Conservation (phyloP, 2,888 invertebrate species). For the Drosophila anomelani region DNA sequence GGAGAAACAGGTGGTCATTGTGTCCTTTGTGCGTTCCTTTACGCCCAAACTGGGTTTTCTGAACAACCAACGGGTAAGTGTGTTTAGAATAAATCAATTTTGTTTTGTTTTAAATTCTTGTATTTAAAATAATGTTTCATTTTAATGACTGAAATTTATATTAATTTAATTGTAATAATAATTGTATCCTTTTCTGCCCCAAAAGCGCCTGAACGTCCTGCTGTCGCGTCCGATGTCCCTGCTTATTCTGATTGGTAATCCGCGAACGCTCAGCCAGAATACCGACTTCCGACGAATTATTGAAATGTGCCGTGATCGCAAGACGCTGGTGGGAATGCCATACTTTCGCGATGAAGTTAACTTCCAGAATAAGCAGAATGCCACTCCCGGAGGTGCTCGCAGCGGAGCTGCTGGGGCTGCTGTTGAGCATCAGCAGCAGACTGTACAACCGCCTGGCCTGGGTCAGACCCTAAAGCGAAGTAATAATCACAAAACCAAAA, state of each 20-base stretch:
- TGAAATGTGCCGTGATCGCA: slow-evolving; percentile 68
- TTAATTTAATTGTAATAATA: neutral
- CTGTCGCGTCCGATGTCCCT: slow-evolving; percentile 87
- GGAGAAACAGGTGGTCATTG: slow-evolving; percentile 92
- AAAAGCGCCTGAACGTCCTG: slow-evolving; percentile 88
- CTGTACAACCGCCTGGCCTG: slow-evolving; percentile 1
- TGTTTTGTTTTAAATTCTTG: neutral
- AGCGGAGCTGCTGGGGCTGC: neutral
- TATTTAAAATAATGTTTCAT: neutral
- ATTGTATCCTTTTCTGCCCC: slow-evolving; percentile 14
- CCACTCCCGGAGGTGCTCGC: neutral
- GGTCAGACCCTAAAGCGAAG: slow-evolving; percentile 61
- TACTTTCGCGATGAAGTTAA: slow-evolving; percentile 52
- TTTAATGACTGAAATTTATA: rapidly evolving
- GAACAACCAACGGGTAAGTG: slow-evolving; percentile 77
- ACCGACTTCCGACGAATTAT: slow-evolving; percentile 73
- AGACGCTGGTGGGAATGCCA: slow-evolving; percentile 61
- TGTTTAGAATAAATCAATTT: neutral
- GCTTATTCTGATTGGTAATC: slow-evolving; percentile 86
- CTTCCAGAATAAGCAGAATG: slow-evolving; percentile 23
- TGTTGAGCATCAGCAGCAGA: too few relatives aligned
- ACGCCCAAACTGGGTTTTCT: slow-evolving; percentile 79
- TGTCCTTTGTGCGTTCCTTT: slow-evolving; percentile 90
- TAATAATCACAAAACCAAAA: slow-evolving; percentile 49
- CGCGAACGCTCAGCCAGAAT: slow-evolving; percentile 80